These are phyloP conservation scores for Dryocosmus kuriphilus DNA, from an alignment of 2,888 invertebrate species.

Conservation along the genomic window DNA sequence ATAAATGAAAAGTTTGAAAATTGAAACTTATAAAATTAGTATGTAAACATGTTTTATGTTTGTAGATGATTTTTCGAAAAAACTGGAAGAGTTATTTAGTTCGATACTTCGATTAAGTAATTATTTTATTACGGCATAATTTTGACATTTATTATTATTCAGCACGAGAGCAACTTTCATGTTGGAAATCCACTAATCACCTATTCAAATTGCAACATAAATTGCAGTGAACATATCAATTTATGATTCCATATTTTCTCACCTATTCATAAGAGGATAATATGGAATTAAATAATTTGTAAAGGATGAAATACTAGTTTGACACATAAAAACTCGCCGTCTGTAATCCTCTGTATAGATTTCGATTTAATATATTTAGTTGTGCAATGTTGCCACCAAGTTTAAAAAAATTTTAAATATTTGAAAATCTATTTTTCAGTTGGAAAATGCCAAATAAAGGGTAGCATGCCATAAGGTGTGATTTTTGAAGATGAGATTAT, in stretches of 20 bases:
- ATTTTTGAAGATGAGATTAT: too few relatives aligned
- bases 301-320: not conserved
- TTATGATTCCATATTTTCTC: not conserved
- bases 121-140: not conserved
- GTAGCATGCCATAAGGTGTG: too few relatives aligned
- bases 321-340: not conserved
- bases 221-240: not conserved
- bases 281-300: not conserved
- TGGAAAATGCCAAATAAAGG: too few relatives aligned
- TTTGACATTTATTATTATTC: slow-evolving; percentile 1
- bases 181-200: not conserved
- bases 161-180: not conserved
- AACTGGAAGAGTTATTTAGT: too few relatives aligned
- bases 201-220: not conserved
- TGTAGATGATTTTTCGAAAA: too few relatives aligned
- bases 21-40: too few relatives aligned
- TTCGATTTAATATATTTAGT: too few relatives aligned
- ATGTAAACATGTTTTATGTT: too few relatives aligned
- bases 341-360: not conserved
- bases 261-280: not conserved
- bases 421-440: too few relatives aligned
- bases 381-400: too few relatives aligned
- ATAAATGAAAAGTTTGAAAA: too few relatives aligned
- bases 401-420: too few relatives aligned
- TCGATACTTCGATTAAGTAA: not conserved